Conservation (phyloP, 2,797 vertebrate genomes). For the Onychomys arenicola region DNA sequence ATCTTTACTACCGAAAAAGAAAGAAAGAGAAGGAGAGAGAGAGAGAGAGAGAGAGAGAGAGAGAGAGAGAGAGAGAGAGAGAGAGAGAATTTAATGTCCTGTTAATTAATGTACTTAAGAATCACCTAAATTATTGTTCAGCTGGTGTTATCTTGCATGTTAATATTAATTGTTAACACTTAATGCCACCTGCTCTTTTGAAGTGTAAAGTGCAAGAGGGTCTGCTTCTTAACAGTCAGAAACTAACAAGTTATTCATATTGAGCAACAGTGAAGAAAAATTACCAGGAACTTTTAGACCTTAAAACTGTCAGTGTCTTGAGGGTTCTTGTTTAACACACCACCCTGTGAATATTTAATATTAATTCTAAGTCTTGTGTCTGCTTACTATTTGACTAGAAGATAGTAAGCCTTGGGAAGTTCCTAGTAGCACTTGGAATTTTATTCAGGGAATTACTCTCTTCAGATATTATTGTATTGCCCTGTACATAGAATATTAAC, state of each 20-base stretch:
- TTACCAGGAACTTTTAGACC: background rate
- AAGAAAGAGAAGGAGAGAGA: background rate
- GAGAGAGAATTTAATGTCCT: background rate
- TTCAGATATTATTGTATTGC: conserved; percentile 23
- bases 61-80: background rate
- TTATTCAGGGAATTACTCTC: background rate
- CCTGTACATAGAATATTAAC: background rate
- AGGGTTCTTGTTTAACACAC: background rate
- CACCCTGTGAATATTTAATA: background rate
- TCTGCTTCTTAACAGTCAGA: conserved; percentile 21
- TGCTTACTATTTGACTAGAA: conserved; percentile 3
- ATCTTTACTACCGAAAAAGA: background rate
- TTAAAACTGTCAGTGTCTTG: background rate
- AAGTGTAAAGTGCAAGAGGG: background rate
- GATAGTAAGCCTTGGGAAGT: background rate
- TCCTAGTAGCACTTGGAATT: background rate
- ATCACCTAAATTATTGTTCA: conserved; percentile 28
- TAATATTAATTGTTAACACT: background rate
- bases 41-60: background rate
- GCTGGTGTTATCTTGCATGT: background rate
- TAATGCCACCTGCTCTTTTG: background rate
- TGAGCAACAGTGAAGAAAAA: background rate
- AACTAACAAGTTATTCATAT: background rate
- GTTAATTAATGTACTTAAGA: conserved; percentile 16
- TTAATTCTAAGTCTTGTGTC: conserved; percentile 6